Conservation (phyloP, 2,888 invertebrate genomes). For the Eupithecia tripunctaria region DNA sequence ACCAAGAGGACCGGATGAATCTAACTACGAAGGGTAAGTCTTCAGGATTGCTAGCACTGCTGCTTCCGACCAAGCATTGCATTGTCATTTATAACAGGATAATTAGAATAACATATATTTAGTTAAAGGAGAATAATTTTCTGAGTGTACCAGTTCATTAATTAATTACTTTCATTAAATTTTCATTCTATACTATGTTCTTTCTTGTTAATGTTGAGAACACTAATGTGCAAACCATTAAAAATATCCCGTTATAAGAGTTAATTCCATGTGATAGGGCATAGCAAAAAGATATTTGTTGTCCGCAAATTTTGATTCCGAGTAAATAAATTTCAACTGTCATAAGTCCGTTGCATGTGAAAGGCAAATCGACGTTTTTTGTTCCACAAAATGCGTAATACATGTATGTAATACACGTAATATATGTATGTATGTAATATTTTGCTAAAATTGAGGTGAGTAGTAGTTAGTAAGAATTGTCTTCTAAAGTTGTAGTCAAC, state of each 20-base stretch:
- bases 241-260: background rate
- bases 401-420: too few relatives aligned
- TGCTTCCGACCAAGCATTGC: conserved; percentile 1
- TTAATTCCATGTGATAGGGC: background rate
- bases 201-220: background rate
- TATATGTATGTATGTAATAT: too few relatives aligned
- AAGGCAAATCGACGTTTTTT: too few relatives aligned
- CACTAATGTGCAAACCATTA: background rate
- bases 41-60: background rate
- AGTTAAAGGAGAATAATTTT: background rate
- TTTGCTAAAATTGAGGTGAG: too few relatives aligned
- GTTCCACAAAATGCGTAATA: too few relatives aligned
- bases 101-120: background rate
- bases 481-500: too few relatives aligned
- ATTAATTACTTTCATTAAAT: background rate
- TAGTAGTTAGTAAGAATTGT: too few relatives aligned
- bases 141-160: too few relatives aligned
- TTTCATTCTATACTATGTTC: background rate
- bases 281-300: background rate
- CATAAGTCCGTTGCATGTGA: too few relatives aligned
- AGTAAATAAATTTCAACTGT: too few relatives aligned
- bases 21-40: conserved; percentile 81
- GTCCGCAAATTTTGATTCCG: background rate
- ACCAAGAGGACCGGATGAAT: conserved; percentile 81
- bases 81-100: background rate